phyloP scores from a whole-genome alignment of 2,797 vertebrate species.

The Muscicapa comitata region DNA sequence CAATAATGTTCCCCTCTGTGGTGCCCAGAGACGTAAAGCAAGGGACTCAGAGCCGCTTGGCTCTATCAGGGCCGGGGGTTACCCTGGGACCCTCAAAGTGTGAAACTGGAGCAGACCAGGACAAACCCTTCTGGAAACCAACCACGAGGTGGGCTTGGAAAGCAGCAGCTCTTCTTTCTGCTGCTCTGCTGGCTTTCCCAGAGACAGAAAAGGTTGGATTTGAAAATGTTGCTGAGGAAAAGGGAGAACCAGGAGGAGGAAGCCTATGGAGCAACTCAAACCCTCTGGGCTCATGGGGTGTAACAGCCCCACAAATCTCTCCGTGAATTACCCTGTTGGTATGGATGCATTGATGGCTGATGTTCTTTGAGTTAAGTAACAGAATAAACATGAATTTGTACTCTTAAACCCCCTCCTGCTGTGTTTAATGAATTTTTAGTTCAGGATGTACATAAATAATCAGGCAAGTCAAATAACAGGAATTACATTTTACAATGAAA shows the following conservation, averaged over 20 bases:
- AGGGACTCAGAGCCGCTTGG: neutral
- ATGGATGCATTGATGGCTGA: conserved; percentile 74
- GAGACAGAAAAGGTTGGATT: neutral
- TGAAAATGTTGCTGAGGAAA: neutral
- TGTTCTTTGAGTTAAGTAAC: conserved; percentile 80
- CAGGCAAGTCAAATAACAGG: conserved; percentile 80
- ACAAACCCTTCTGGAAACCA: neutral
- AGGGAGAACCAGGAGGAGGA: neutral
- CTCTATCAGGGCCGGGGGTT: neutral
- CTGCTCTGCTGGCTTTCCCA: neutral
- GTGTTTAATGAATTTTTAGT: conserved; percentile 75
- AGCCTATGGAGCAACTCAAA: neutral
- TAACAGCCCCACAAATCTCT: neutral
- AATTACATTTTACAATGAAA: conserved; percentile 83
- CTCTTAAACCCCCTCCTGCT: conserved; percentile 81
- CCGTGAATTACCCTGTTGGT: neutral
- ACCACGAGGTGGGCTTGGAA: neutral
- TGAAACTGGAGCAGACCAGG: neutral
- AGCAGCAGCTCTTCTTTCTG: neutral
- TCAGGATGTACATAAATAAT: conserved; percentile 84
- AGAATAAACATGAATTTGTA: conserved; percentile 79
- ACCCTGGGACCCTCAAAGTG: fast-evolving
- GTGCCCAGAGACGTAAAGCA: neutral
- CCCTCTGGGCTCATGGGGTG: neutral
- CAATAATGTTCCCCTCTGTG: neutral